phyloP scores from a whole-genome alignment of 2,797 vertebrate species.

The Peromyscus aztecus region DNA sequence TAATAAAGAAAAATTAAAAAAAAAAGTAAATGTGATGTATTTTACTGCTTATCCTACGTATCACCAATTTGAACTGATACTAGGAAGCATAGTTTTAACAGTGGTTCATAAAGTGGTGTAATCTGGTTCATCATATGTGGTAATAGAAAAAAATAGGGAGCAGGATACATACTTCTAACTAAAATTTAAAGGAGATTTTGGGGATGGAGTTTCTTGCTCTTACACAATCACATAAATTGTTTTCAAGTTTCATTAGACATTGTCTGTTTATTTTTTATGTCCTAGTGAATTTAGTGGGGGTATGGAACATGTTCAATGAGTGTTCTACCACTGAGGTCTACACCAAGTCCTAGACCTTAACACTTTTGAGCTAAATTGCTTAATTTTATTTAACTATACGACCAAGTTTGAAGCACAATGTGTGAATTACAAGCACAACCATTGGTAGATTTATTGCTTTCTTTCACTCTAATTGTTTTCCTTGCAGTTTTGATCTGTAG shows the following conservation, averaged over 20 bases:
- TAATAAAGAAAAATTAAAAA: too few relatives aligned
- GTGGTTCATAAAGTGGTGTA: neutral
- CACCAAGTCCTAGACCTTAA: neutral
- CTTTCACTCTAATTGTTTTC: neutral
- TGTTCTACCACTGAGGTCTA: neutral
- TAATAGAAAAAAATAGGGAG: neutral
- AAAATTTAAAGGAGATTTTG: neutral
- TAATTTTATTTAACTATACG: neutral
- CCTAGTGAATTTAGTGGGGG: neutral
- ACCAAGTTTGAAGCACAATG: neutral
- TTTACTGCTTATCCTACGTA: neutral
- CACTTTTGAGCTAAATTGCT: neutral
- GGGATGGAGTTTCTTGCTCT: neutral
- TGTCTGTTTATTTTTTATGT: neutral
- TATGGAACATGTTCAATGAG: neutral
- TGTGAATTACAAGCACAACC: neutral
- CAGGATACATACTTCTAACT: neutral
- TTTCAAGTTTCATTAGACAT: neutral
- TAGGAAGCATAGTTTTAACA: neutral
- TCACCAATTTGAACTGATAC: neutral
- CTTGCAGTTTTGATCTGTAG: neutral
- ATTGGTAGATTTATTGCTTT: neutral
- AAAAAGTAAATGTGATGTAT: neutral
- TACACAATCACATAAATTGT: neutral
- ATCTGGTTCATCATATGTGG: neutral